Percentiles rank a stretch among this genome's conserved stretches.
Evolutionary conservation across 2,797 vertebrate genomes (phyloP).

Genomic region (Acipenser transmontanus): DNA sequence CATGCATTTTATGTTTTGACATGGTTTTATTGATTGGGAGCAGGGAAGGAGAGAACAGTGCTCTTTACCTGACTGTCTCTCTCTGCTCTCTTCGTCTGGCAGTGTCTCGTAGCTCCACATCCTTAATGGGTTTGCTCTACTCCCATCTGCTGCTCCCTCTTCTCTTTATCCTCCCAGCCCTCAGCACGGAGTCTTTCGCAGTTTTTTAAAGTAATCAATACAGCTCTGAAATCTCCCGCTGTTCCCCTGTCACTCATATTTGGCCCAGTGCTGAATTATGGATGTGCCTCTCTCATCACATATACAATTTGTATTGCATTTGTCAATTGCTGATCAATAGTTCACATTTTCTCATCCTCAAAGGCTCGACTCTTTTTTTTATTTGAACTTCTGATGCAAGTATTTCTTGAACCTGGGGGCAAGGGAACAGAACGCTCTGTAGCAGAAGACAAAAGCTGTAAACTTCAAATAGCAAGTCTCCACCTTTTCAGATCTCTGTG

Average conservation of each 20-base stretch:
- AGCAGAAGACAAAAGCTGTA: slow-evolving; percentile 40
- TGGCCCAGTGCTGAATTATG: slow-evolving; percentile 86
- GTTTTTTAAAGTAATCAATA: slow-evolving; percentile 89
- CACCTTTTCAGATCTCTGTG: slow-evolving; percentile 26
- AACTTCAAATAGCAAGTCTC: slow-evolving; percentile 50
- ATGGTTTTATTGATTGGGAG: slow-evolving; percentile 85
- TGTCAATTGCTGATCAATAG: slow-evolving; percentile 87
- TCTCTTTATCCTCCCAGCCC: slow-evolving; percentile 57
- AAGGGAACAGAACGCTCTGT: slow-evolving; percentile 25
- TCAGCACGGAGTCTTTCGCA: slow-evolving; percentile 59
- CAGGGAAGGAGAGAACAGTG: slow-evolving; percentile 36
- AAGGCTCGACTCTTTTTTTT: slow-evolving; percentile 47
- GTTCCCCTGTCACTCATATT: slow-evolving; percentile 83
- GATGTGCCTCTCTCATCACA: slow-evolving; percentile 75
- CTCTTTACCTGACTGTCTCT: slow-evolving; percentile 53
- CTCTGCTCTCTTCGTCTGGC: slow-evolving; percentile 49
- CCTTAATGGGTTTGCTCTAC: slow-evolving; percentile 87
- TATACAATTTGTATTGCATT: slow-evolving; percentile 89
- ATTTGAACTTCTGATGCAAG: slow-evolving; percentile 41
- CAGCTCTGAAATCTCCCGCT: slow-evolving; percentile 62
- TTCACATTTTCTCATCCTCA: slow-evolving; percentile 73
- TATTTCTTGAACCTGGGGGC: slow-evolving; percentile 35
- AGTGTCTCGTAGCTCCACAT: slow-evolving; percentile 77
- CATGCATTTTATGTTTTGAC: slow-evolving; percentile 98
- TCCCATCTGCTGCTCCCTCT: slow-evolving; percentile 55